Conservation (phyloP, 2,113 vertebrate genomes). For the Geococcyx californianus region DNA sequence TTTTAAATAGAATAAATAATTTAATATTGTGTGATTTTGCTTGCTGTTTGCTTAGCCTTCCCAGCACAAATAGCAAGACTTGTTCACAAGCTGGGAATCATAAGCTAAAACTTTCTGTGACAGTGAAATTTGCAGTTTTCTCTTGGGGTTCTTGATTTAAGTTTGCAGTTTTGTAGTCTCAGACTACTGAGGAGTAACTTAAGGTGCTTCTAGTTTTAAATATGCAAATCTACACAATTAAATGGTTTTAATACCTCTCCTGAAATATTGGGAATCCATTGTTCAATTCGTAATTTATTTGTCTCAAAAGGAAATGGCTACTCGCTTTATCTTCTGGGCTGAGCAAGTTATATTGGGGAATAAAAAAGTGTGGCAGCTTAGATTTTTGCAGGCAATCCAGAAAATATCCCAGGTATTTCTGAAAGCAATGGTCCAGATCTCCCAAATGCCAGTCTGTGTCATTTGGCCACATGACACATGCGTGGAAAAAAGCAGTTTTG, state of each 20-base stretch:
- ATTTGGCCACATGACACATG: slow-evolving; percentile 59
- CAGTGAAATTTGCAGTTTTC: background rate
- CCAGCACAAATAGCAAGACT: too few species aligned
- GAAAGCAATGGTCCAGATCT: slow-evolving; percentile 75
- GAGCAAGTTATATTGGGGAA: slow-evolving; percentile 82
- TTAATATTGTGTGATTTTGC: too few species aligned
- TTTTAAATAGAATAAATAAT: too few species aligned
- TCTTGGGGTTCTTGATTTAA: background rate
- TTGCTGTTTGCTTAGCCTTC: too few species aligned
- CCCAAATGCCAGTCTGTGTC: slow-evolving; percentile 73
- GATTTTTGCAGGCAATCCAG: slow-evolving; percentile 54
- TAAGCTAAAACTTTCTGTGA: too few species aligned
- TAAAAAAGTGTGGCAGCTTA: slow-evolving; percentile 81
- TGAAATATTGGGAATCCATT: slow-evolving; percentile 79
- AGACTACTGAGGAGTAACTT: background rate
- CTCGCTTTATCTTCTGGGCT: background rate
- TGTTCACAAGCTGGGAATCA: too few species aligned
- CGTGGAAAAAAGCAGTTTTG: slow-evolving; percentile 84
- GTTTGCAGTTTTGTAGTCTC: background rate
- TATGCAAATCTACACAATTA: background rate
- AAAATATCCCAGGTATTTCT: slow-evolving; percentile 72
- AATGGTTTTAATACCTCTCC: background rate
- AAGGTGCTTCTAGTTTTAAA: background rate
- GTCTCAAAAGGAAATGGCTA: slow-evolving; percentile 47
- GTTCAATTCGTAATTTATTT: slow-evolving; percentile 69